phyloP scores from a whole-genome alignment of 2,888 invertebrate species.

The Lapara coniferarum region DNA sequence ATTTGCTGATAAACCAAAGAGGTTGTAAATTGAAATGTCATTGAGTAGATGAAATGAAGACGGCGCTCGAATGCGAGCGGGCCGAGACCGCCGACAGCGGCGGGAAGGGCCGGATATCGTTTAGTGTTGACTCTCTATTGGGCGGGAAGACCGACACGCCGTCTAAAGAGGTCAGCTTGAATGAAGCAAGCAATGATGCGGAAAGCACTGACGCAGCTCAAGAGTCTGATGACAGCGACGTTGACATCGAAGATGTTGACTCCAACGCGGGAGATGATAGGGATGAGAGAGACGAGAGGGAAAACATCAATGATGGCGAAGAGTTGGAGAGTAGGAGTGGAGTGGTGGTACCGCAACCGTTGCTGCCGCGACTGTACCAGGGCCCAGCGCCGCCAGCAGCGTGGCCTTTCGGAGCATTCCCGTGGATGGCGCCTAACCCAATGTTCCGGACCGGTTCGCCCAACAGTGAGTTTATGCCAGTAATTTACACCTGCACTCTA shows the following conservation, averaged over 20 bases:
- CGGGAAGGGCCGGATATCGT: conserved; percentile 87
- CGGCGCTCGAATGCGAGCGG: conserved; percentile 80
- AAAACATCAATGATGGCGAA: conserved; percentile 71
- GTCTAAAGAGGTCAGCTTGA: conserved; percentile 52
- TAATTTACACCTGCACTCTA: no score
- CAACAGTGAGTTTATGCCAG: conserved; percentile 76
- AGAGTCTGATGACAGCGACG: conserved; percentile 77
- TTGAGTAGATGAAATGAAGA: conserved; percentile 81
- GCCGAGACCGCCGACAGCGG: conserved; percentile 77
- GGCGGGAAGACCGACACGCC: conserved; percentile 65
- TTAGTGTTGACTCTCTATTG: conserved; percentile 88
- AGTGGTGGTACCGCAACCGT: conserved; percentile 87
- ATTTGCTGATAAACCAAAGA: conserved; percentile 29
- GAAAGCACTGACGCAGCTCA: conserved; percentile 68
- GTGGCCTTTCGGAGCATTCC: conserved; percentile 87
- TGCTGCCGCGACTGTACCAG: conserved; percentile 84
- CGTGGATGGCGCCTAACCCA: conserved; percentile 86
- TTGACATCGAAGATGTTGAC: conserved; percentile 78
- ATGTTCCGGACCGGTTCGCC: conserved; percentile 84
- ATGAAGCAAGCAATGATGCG: conserved; percentile 70
- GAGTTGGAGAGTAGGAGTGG: conserved; percentile 77
- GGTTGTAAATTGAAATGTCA: conserved; percentile 59
- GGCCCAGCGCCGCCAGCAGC: conserved; percentile 79
- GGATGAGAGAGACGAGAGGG: conserved; percentile 75
- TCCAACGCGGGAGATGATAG: conserved; percentile 71